Conservation (phyloP, 2,888 invertebrate genomes). For the Campopleginae sp. region DNA sequence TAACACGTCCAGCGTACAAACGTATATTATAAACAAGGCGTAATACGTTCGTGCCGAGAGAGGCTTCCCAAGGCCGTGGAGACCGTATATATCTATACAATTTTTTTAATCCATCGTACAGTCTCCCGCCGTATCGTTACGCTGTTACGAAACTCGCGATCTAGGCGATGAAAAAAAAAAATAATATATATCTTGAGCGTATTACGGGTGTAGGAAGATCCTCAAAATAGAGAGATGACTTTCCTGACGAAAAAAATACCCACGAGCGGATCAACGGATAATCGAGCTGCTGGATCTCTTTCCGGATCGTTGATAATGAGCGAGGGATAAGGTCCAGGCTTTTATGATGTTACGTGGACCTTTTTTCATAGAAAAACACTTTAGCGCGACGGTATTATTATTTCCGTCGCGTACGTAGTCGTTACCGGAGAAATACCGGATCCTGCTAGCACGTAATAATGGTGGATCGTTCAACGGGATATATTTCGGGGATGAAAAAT, state of each 20-base stretch:
- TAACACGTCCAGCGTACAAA: neutral
- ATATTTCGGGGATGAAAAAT: neutral
- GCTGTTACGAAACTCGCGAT: slow-evolving; percentile 43
- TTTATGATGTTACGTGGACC: neutral
- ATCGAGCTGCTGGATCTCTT: neutral
- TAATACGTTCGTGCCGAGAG: slow-evolving; percentile 51
- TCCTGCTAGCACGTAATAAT: neutral
- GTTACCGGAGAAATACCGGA: neutral
- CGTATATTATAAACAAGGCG: slow-evolving; percentile 18
- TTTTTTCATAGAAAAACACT: neutral
- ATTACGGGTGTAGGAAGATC: neutral
- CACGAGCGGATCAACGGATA: neutral
- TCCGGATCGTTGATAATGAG: neutral
- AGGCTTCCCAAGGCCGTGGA: slow-evolving; percentile 61
- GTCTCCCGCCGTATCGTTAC: slow-evolving; percentile 33
- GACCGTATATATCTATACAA: slow-evolving; percentile 29
- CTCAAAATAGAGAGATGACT: neutral
- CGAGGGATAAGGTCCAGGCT: neutral
- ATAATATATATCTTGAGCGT: neutral
- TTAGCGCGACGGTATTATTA: neutral
- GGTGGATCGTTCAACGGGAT: neutral
- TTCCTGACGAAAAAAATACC: neutral
- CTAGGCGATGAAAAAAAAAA: slow-evolving; percentile 27
- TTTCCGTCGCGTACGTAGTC: neutral
- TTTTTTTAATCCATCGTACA: slow-evolving; percentile 37